Base-by-base conservation (phyloP, 2,113 vertebrate species). In the Atlantisia rogersi region DNA sequence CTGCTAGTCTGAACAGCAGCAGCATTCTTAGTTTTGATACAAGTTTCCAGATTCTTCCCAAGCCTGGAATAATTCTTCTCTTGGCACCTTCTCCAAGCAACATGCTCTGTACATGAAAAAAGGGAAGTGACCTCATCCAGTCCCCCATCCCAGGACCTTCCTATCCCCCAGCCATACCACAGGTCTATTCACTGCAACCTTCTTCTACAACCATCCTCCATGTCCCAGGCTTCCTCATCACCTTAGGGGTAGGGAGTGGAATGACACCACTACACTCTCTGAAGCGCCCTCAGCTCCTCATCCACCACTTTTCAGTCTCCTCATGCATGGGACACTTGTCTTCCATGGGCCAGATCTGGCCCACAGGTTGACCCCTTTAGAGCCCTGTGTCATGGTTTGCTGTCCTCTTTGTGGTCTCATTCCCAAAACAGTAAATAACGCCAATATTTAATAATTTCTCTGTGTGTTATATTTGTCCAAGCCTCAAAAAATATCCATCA, bases 261-360 rank as follows among this genome's bases (percentile, higher is more conserved):
- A 59, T 0, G 3, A 62, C 26, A 37, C 25, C 32, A 15, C 15
- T 60, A 3, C 32, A 32, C n/a, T 40, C 29, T 14, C 39, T 1
- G 0, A 58, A 22, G 11, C 4, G 40, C 19, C 60, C 48, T 62
- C 67, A 63, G 60, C 24, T 46, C 18, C 48, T 80, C 37, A 18
- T 31, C 11, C 28, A 52, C 11, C 9, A 18, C 15, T 84, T 69
- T 6, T 58, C 4, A 35, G 40, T 63, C 25, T 42, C 40, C 46
- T 48, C 24, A 32, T 15, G 19, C 21, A 50, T 3, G 16, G 15
- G 9, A 52, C 39, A 24, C 11, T 62, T 64, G 68, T 29, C 52
- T 53, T 68, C 39, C 42, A 20, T 6, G 35, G 37, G 25, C 56
- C 74, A 60, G 39, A 42, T 65, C 12, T 40, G 32, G 13, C 35